phyloP scores from a whole-genome alignment of 2,113 vertebrate genomes.

The Gymnarchus niloticus region DNA sequence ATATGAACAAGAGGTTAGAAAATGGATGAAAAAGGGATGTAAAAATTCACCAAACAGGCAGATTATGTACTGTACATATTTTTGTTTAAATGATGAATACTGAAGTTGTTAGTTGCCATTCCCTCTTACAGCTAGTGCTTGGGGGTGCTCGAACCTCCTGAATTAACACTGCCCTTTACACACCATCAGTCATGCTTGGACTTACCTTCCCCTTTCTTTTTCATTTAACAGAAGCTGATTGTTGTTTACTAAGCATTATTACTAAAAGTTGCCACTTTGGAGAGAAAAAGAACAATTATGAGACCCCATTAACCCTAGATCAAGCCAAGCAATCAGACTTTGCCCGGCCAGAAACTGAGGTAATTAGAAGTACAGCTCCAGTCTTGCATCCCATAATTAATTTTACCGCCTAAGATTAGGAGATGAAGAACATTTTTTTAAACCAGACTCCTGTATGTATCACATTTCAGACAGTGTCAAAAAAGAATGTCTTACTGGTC shows the following conservation, averaged over 20 bases:
- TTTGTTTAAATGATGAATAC: background rate
- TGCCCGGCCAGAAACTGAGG: constrained; percentile 69
- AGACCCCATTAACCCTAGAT: constrained; percentile 61
- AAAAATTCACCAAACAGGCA: background rate
- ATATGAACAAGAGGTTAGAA: too few relatives aligned
- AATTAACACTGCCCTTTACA: background rate
- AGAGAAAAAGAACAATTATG: constrained; percentile 49
- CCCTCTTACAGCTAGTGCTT: background rate
- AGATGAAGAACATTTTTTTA: constrained; percentile 20
- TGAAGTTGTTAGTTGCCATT: background rate
- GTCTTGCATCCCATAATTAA: constrained; percentile 56
- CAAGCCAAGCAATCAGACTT: constrained; percentile 65
- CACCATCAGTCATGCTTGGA: background rate
- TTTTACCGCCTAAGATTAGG: constrained; percentile 53
- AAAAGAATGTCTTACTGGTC: background rate
- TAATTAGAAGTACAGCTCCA: constrained; percentile 61
- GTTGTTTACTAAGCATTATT: constrained; percentile 38
- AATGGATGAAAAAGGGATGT: background rate
- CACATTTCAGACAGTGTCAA: background rate
- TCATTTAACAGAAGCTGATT: background rate
- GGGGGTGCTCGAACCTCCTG: background rate
- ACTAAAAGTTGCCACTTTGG: constrained; percentile 33
- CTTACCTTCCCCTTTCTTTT: background rate
- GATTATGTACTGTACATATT: background rate
- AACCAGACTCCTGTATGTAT: background rate